These are phyloP conservation scores for Porites evermanni DNA, from an alignment of 92 coral and sea anemone genomes.

Conservation along the genomic window DNA sequence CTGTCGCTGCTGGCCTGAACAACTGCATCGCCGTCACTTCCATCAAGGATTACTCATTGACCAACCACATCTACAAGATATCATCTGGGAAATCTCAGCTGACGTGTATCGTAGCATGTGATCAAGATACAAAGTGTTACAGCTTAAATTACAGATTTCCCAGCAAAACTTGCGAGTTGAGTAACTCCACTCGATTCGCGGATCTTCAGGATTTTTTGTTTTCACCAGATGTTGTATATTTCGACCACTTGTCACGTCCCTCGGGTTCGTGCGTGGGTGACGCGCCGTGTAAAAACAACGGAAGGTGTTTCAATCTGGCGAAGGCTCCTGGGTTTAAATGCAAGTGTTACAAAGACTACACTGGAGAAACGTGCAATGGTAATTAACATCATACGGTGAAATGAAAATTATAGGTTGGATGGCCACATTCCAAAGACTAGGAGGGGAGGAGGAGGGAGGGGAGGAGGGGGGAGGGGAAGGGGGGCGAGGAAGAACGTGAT, in stretches of 20 bases:
- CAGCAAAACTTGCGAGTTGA: slow-evolving; percentile 69
- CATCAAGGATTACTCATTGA: slow-evolving; percentile 60
- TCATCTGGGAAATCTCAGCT: slow-evolving; percentile 60
- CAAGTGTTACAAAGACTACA: slow-evolving; percentile 66
- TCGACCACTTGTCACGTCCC: slow-evolving; percentile 83
- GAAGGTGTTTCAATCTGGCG: slow-evolving; percentile 73
- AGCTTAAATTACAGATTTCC: slow-evolving; percentile 73
- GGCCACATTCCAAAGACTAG: too few relatives aligned
- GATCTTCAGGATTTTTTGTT: slow-evolving; percentile 57
- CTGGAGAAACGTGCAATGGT: slow-evolving; percentile 76
- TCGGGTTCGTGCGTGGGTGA: slow-evolving; percentile 75
- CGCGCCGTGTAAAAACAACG: slow-evolving; percentile 75
- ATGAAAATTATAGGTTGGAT: too few relatives aligned
- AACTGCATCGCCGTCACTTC: slow-evolving; percentile 58
- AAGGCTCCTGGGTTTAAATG: slow-evolving; percentile 78
- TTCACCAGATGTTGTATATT: slow-evolving; percentile 60
- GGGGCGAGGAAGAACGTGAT: too few relatives aligned
- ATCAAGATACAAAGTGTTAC: slow-evolving; percentile 66
- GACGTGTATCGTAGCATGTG: slow-evolving; percentile 72
- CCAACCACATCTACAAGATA: slow-evolving; percentile 55
- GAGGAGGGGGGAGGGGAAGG: too few relatives aligned
- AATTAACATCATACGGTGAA: neutral
- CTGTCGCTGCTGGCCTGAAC: slow-evolving; percentile 18
- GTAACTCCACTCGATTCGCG: slow-evolving; percentile 62
- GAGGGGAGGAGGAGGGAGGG: too few relatives aligned